A percentile compares a stretch with the other conserved stretches of the same genome.
Conservation (phyloP, 1,140 invertebrate species). For the Pogonomyrmex barbatus region DNA sequence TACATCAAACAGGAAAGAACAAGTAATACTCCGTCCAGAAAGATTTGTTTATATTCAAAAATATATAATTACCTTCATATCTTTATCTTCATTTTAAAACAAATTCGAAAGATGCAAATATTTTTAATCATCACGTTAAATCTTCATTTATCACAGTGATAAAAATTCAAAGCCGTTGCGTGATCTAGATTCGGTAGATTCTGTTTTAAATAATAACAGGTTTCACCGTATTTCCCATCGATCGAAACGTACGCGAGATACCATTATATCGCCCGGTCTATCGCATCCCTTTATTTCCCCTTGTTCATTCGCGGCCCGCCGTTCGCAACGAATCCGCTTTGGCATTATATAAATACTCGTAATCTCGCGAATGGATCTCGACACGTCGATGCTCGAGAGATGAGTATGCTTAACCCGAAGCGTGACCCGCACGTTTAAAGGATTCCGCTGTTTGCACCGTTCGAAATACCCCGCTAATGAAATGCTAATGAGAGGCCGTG, state of each 20-base stretch:
- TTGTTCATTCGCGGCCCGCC: background rate
- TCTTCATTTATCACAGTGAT: background rate
- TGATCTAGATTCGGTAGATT: background rate
- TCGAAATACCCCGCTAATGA: conserved; percentile 60
- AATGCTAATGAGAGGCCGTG: conserved; percentile 67
- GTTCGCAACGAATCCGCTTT: conserved; percentile 18
- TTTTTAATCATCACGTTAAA: background rate
- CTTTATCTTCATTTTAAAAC: background rate
- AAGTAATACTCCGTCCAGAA: background rate
- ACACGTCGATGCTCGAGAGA: conserved; percentile 52
- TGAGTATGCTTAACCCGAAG: conserved; percentile 49
- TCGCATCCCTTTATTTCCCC: conserved; percentile 21
- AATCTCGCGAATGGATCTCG: conserved; percentile 66
- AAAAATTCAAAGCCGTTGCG: background rate
- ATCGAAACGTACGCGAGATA: conserved; percentile 3
- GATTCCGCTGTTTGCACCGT: conserved; percentile 61
- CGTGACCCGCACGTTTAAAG: conserved; percentile 50
- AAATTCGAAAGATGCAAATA: background rate
- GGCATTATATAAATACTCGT: conserved; percentile 67
- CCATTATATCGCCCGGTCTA: conserved; percentile 46
- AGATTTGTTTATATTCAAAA: background rate
- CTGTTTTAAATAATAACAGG: background rate
- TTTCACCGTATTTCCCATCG: background rate
- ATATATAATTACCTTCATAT: background rate
- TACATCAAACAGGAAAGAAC: conserved; percentile 7